A percentile compares a stretch with the other conserved stretches of the same genome.
These are phyloP conservation scores for Pterocles gutturalis DNA, from an alignment of 2,113 vertebrate species.

Conservation along the genomic window DNA sequence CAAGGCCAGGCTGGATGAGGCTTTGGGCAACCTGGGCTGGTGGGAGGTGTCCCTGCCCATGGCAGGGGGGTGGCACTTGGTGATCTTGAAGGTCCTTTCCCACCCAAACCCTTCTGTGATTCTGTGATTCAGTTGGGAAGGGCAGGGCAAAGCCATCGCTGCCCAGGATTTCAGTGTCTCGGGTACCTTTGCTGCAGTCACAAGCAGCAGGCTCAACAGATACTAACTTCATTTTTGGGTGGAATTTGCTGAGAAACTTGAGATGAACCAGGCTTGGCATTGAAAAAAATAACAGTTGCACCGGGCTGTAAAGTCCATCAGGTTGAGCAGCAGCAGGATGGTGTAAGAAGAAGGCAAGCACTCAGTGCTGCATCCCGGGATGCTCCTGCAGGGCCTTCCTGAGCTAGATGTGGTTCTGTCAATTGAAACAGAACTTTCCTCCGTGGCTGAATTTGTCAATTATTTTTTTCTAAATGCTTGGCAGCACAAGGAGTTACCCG, in stretches of 20 bases:
- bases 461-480: not conserved
- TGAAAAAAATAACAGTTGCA: not conserved
- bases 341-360: not conserved
- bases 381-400: not conserved
- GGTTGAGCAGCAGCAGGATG: not conserved
- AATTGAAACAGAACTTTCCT: not conserved
- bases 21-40: too few relatives aligned
- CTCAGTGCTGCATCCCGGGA: not conserved
- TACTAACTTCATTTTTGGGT: not conserved
- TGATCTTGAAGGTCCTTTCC: too few relatives aligned
- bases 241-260: not conserved
- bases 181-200: not conserved
- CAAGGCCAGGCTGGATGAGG: too few relatives aligned
- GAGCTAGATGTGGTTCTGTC: not conserved
- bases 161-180: not conserved
- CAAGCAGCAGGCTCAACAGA: not conserved
- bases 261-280: not conserved
- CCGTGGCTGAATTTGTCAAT: not conserved
- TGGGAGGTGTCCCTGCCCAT: too few relatives aligned
- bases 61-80: too few relatives aligned
- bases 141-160: not conserved
- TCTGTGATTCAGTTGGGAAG: not conserved
- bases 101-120: too few relatives aligned
- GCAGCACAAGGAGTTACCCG: not conserved
- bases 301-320: not conserved